A percentile compares a stretch with the other conserved stretches of the same genome.
Evolutionary conservation across 2,797 vertebrate genomes (phyloP).

Genomic region (Cynodonichthys magdalenae): DNA sequence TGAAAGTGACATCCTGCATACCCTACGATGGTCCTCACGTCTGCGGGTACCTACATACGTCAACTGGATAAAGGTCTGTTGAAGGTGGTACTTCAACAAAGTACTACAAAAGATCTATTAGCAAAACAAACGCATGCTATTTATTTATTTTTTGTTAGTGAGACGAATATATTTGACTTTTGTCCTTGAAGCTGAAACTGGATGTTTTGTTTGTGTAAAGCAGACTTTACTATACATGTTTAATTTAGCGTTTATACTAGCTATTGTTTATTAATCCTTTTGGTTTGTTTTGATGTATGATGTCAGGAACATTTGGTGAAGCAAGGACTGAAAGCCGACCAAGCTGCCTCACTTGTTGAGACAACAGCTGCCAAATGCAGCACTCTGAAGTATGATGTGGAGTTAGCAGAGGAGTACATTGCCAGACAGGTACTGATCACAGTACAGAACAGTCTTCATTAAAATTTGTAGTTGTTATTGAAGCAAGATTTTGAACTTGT

Average conservation of each 20-base stretch:
- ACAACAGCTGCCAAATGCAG: slow-evolving; percentile 88
- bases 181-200: neutral
- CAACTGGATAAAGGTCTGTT: slow-evolving; percentile 92
- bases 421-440: slow-evolving; percentile 87
- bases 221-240: neutral
- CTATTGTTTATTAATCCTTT: neutral
- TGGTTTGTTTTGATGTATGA: slow-evolving; percentile 14
- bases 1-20: slow-evolving; percentile 96
- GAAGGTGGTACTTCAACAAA: neutral
- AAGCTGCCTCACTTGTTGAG: slow-evolving; percentile 87
- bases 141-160: neutral
- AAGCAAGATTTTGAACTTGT: neutral
- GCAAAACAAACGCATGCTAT: neutral
- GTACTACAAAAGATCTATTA: neutral
- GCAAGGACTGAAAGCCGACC: slow-evolving; percentile 94
- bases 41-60: slow-evolving; percentile 88
- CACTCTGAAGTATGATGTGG: slow-evolving; percentile 93
- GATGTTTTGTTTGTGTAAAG: neutral
- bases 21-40: slow-evolving; percentile 95
- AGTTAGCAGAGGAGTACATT: slow-evolving; percentile 96
- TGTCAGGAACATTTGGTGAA: slow-evolving; percentile 91
- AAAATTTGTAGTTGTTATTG: neutral
- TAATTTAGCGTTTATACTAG: too few species aligned
- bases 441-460: neutral
- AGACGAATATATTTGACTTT: neutral